Evolutionary conservation across 2,888 invertebrate species (phyloP).

Genomic region (Shargacucullia verbasci): DNA sequence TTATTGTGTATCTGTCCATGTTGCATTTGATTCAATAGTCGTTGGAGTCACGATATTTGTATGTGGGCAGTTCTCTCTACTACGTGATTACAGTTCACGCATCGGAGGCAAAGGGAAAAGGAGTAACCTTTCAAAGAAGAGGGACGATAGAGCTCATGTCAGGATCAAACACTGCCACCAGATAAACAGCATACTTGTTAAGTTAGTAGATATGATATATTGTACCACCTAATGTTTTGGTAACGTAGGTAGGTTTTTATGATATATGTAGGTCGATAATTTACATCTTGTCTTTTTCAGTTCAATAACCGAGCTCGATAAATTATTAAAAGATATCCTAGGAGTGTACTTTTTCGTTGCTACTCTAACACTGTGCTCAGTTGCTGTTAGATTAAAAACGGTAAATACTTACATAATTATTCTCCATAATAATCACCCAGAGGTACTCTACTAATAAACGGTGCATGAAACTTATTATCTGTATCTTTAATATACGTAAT

Average conservation of each 20-base stretch:
- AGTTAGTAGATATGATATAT: slow-evolving; percentile 61
- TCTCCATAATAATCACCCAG: too few relatives aligned
- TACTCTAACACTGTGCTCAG: slow-evolving; percentile 74
- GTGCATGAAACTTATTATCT: too few relatives aligned
- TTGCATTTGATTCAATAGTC: slow-evolving; percentile 71
- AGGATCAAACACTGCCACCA: slow-evolving; percentile 72
- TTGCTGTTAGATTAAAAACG: slow-evolving; percentile 73
- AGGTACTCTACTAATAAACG: too few relatives aligned
- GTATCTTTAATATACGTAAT: too few relatives aligned
- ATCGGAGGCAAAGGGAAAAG: slow-evolving; percentile 70
- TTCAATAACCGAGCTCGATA: slow-evolving; percentile 62
- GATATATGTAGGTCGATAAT: too few relatives aligned
- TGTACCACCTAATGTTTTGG: too few relatives aligned
- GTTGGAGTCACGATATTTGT: slow-evolving; percentile 77
- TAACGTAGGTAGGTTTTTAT: too few relatives aligned
- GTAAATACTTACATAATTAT: slow-evolving; percentile 58
- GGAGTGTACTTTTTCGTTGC: slow-evolving; percentile 78
- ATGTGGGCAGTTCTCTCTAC: slow-evolving; percentile 73
- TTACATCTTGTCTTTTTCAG: slow-evolving; percentile 60
- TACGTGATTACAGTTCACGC: slow-evolving; percentile 66
- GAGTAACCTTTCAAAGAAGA: slow-evolving; percentile 53
- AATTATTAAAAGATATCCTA: slow-evolving; percentile 67
- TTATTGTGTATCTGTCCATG: slow-evolving; percentile 73
- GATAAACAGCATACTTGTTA: slow-evolving; percentile 64
- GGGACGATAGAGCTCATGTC: slow-evolving; percentile 69